Conservation (phyloP, 2,113 vertebrate species). For the Macquaria australasica region DNA sequence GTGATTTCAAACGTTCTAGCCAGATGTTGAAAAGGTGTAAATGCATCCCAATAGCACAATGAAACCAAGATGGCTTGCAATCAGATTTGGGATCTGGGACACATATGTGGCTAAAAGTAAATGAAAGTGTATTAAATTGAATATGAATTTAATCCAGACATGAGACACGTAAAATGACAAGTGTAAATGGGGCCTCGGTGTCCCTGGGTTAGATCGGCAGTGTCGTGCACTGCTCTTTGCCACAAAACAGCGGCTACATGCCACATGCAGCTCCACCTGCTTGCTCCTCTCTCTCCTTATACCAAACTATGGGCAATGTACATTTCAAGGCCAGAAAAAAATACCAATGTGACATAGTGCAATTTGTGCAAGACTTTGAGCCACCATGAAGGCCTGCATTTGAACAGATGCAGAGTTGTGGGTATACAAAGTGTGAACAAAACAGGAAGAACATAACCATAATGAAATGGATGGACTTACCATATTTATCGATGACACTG, state of each 20-base stretch:
- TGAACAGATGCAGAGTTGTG: background rate
- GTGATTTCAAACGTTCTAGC: too few species aligned
- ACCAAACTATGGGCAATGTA: background rate
- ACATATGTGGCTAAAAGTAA: background rate
- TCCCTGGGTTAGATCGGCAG: too few species aligned
- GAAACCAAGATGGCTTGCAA: too few species aligned
- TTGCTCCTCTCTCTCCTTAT: background rate
- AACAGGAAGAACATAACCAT: background rate
- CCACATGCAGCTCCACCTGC: too few species aligned
- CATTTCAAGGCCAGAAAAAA: background rate
- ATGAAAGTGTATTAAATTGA: too few species aligned
- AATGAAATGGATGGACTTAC: slow-evolving; percentile 85
- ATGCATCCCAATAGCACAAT: too few species aligned
- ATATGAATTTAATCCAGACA: too few species aligned
- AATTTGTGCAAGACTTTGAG: background rate
- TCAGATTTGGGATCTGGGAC: background rate
- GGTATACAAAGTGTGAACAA: background rate
- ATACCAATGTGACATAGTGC: background rate
- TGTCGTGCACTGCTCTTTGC: too few species aligned
- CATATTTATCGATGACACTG: slow-evolving; percentile 98
- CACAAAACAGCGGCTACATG: too few species aligned
- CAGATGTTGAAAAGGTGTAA: too few species aligned
- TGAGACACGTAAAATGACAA: too few species aligned
- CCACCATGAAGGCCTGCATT: background rate
- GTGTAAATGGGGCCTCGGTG: too few species aligned